Base-by-base conservation (phyloP, 2,888 invertebrate genomes). In the Leptopilina syphax region DNA sequence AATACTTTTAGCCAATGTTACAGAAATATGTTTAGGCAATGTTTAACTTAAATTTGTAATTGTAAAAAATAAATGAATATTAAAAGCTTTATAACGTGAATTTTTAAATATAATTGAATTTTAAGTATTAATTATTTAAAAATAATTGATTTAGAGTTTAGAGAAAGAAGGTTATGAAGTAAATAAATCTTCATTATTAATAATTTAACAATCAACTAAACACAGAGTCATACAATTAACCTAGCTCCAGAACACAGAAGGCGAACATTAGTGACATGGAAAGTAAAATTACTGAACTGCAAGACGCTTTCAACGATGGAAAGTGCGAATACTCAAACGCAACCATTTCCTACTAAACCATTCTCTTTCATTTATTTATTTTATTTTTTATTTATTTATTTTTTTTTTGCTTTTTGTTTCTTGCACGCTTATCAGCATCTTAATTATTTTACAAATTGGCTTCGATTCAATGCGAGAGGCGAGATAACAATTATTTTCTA, bases 321-420 rank as follows among this genome's bases (percentile, higher is more conserved):
- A 47, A 77, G 65, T 77, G 77, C 70, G 77, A 65, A 79, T 79
- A 34, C 63, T 54, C 68, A 63, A 54, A 77, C 60, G 73, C 57
- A 50, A 76, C 68, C 66, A 81, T 78, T 70, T 70, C 57, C 63
- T 50, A 54, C 66, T 60, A 54, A 8, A 65, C 50, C 65, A 41
- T 65, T 65, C 65, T 34, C 65, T 63, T 63, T 63, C 24, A 24
- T 18, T 18, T 18, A n/a, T n/a, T n/a, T n/a, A n/a, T n/a, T n/a
- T n/a, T n/a, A n/a, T 18, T 18, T 18, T 18, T 18, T 18, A 0
- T 18, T 18, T 18, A 0, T 18, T 18, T 18, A 0, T 18, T 18
- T 18, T 18, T 18, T 34, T 34, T 27, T 27, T 27, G 27, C 27
- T 63, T 63, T 63, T 63, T 63, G 18, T 18, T 18, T 18, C 18